These are phyloP conservation scores for Fregetta grallaria DNA, from an alignment of 2,113 vertebrate species.

Conservation along the genomic window DNA sequence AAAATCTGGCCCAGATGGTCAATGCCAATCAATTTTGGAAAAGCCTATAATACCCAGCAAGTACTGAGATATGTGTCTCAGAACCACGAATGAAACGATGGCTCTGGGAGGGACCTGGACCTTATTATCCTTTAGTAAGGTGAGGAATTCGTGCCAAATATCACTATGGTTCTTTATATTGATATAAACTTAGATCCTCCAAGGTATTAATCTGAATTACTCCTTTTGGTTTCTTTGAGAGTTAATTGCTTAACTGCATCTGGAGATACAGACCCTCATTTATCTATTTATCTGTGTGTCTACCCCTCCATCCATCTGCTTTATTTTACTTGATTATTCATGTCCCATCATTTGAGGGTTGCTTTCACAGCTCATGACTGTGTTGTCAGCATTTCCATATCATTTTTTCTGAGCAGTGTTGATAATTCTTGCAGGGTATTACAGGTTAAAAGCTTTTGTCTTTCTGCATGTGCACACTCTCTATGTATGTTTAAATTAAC, in stretches of 20 bases:
- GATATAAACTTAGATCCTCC: background rate
- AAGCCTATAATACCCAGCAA: background rate
- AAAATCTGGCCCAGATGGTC: background rate
- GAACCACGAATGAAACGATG: fast-evolving
- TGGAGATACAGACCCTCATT: background rate
- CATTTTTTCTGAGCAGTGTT: background rate
- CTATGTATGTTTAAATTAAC: background rate
- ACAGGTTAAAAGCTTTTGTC: background rate
- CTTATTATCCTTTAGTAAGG: background rate
- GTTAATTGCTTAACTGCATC: background rate
- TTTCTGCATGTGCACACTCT: background rate
- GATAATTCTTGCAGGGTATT: background rate
- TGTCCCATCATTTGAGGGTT: background rate
- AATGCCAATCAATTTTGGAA: background rate
- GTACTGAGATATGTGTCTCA: background rate
- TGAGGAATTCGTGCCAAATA: background rate
- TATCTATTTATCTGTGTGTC: background rate
- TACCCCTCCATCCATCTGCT: background rate
- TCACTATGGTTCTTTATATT: background rate
- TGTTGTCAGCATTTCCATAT: background rate
- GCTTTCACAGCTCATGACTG: background rate
- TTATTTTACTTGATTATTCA: background rate
- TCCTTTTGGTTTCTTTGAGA: background rate
- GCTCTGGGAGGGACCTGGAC: background rate
- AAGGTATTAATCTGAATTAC: background rate